Percentiles rank a stretch among this genome's conserved stretches.
Conservation (phyloP, 2,888 invertebrate species). For the Diabrotica balteata region DNA sequence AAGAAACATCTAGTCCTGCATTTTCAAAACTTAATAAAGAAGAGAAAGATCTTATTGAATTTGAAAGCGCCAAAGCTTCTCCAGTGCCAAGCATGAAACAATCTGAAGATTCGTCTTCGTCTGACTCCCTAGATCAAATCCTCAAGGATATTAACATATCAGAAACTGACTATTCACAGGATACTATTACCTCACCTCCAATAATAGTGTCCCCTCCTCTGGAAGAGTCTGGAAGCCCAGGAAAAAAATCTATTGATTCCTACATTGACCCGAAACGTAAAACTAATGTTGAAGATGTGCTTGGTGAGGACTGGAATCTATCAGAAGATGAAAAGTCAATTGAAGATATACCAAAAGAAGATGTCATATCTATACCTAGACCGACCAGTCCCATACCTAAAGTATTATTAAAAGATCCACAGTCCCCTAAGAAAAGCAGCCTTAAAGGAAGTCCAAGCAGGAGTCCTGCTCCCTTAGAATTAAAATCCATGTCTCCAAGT, state of each 20-base stretch:
- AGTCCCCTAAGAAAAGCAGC: background rate
- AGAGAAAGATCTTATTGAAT: constrained; percentile 46
- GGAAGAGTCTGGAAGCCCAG: constrained; percentile 21
- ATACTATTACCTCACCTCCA: constrained; percentile 26
- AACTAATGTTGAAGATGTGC: constrained; percentile 20
- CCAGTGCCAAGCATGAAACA: constrained; percentile 36
- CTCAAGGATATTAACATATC: constrained; percentile 8
- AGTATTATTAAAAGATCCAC: constrained; percentile 1
- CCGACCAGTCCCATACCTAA: constrained; percentile 20
- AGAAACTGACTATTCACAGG: constrained; percentile 13
- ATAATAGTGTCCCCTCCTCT: constrained; percentile 25
- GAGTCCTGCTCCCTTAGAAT: too few relatives aligned
- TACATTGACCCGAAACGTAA: constrained; percentile 18
- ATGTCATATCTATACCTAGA: constrained; percentile 11
- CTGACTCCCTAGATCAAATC: constrained; percentile 16
- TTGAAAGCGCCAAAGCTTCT: constrained; percentile 46
- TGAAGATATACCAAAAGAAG: background rate
- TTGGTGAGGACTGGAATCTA: constrained; percentile 19
- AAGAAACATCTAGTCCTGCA: constrained; percentile 5
- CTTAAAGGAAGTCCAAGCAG: background rate
- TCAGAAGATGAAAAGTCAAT: constrained; percentile 6
- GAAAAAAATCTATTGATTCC: constrained; percentile 25
- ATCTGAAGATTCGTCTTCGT: constrained; percentile 7
- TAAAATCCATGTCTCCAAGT: too few relatives aligned
- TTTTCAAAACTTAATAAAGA: constrained; percentile 10